Conservation (phyloP, 35 echinoderm and acorn worm genomes). For the Apostichopus parvimensis region DNA sequence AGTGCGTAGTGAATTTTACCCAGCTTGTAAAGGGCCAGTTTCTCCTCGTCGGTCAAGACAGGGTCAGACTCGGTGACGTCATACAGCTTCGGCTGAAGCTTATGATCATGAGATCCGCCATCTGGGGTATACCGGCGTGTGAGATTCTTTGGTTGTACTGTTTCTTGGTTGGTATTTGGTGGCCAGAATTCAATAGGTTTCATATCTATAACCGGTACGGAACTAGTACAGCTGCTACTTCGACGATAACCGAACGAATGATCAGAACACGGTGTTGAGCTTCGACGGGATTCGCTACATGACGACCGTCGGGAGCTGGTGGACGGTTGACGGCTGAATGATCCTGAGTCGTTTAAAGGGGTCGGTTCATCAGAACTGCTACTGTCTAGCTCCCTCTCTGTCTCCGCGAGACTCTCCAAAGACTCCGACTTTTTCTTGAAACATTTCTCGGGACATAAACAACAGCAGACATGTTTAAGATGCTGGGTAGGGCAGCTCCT, state of each 20-base stretch:
- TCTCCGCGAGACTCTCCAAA: conserved; percentile 46
- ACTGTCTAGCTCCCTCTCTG: background rate
- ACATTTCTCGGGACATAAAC: conserved; percentile 37
- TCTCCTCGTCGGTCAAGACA: conserved; percentile 81
- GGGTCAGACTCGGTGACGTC: conserved; percentile 86
- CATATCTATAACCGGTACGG: conserved; percentile 95
- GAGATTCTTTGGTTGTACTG: conserved; percentile 82
- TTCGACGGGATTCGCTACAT: conserved; percentile 75
- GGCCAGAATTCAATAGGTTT: conserved; percentile 99
- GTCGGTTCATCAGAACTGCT: conserved; percentile 45
- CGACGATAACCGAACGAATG: conserved; percentile 64
- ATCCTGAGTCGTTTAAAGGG: conserved; percentile 47
- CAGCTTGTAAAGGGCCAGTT: conserved; percentile 86
- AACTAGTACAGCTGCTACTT: conserved; percentile 68
- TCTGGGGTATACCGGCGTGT: conserved; percentile 79
- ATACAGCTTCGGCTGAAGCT: conserved; percentile 94
- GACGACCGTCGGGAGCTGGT: conserved; percentile 82
- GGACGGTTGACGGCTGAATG: conserved; percentile 62
- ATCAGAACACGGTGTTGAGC: conserved; percentile 80
- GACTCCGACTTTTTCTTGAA: conserved; percentile 31
- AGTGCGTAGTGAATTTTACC: conserved; percentile 95
- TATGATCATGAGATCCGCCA: conserved; percentile 65
- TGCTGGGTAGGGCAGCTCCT: conserved; percentile 35
- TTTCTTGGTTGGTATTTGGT: conserved; percentile 90
- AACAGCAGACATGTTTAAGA: conserved; percentile 50